Evolutionary conservation across 2,113 vertebrate genomes (phyloP).

Genomic region (Smithornis capensis): DNA sequence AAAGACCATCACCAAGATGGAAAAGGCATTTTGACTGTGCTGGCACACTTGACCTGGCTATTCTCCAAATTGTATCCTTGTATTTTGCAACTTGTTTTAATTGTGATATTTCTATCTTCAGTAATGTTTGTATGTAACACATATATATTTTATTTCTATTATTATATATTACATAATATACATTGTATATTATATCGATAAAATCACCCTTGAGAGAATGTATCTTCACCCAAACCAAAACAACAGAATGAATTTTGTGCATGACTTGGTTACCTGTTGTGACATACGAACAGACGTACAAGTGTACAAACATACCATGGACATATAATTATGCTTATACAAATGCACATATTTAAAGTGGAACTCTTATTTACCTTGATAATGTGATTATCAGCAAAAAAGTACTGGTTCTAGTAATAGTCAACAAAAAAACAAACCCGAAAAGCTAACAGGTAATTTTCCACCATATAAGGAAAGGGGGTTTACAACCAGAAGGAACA

Average conservation of each 20-base stretch:
- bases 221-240: neutral
- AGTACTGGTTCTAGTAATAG: neutral
- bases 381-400: neutral
- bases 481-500: neutral
- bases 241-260: neutral
- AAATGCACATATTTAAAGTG: neutral
- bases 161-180: neutral
- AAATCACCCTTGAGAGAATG: neutral
- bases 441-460: neutral
- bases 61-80: neutral
- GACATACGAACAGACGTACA: neutral
- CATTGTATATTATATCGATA: no score
- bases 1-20: neutral
- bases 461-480: no score
- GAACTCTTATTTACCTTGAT: neutral
- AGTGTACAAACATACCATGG: fast-evolving
- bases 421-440: neutral
- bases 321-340: neutral
- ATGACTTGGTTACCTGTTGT: neutral
- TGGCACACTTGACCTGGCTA: neutral
- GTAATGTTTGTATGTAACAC: neutral
- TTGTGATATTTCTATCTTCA: neutral
- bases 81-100: neutral
- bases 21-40: neutral
- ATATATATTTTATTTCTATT: neutral